Conservation (phyloP, 2,113 vertebrate genomes). For the Coracopsis vasa region DNA sequence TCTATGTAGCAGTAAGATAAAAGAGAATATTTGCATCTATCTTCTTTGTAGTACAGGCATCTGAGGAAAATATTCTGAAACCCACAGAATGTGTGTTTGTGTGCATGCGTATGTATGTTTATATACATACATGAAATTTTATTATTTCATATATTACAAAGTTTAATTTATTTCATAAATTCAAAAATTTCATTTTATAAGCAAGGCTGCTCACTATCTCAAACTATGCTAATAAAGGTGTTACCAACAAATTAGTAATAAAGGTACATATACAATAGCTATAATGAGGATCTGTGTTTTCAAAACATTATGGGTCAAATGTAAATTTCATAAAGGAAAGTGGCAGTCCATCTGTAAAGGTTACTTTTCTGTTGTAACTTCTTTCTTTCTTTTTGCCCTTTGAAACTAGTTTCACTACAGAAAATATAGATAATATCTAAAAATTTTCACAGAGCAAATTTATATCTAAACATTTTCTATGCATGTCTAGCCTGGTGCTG, state of each 20-base stretch:
- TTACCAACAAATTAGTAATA: background rate
- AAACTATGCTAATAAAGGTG: background rate
- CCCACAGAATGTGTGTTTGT: background rate
- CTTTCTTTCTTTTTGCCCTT: background rate
- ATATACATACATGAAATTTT: background rate
- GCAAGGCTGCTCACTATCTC: background rate
- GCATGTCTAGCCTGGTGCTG: background rate
- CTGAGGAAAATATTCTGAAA: background rate
- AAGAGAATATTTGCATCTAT: background rate
- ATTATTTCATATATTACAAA: background rate
- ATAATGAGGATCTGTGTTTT: background rate
- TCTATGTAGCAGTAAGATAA: background rate
- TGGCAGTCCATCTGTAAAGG: background rate
- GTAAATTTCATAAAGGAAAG: background rate
- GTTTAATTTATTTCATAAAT: background rate
- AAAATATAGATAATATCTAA: background rate
- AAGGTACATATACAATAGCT: background rate
- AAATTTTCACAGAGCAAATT: background rate
- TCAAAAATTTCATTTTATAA: background rate
- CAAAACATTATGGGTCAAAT: background rate
- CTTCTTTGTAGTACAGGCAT: background rate
- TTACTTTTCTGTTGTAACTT: background rate
- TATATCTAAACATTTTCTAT: background rate
- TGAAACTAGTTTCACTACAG: background rate
- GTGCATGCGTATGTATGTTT: background rate